Evolutionary conservation across 2,888 invertebrate genomes (phyloP).

Genomic region (Leucophenga maculata): DNA sequence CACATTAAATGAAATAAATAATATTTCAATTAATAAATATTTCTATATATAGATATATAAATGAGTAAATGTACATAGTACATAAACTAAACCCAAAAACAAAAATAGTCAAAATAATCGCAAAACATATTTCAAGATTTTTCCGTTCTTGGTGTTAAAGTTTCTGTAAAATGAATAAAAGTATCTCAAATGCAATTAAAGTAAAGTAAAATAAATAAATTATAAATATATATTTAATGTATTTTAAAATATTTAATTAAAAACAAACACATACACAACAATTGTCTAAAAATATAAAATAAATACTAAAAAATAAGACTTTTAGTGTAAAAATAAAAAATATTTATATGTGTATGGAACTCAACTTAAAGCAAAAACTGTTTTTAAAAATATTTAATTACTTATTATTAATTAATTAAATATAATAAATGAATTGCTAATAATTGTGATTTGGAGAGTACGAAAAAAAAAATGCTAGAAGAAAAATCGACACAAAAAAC

Average conservation of each 20-base stretch:
- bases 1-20: no score
- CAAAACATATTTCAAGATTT: neutral
- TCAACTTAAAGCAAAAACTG: slow-evolving; percentile 19
- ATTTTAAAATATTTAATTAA: neutral
- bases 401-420: slow-evolving; percentile 23
- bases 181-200: neutral
- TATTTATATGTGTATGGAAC: neutral
- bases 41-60: neutral
- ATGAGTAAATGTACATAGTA: neutral
- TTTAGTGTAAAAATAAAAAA: slow-evolving; percentile 12
- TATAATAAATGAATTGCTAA: slow-evolving; percentile 43
- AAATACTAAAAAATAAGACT: slow-evolving; percentile 4
- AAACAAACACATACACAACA: neutral
- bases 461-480: slow-evolving; percentile 44
- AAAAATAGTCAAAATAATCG: slow-evolving; percentile 9
- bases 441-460: slow-evolving; percentile 68
- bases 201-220: no score
- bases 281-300: neutral
- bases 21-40: neutral
- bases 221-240: no score
- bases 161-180: neutral
- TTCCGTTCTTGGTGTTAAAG: neutral
- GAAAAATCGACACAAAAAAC: neutral
- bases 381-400: neutral
- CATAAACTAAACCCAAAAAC: slow-evolving; percentile 11